These are phyloP conservation scores for Scelioninae gen. 1 DNA, from an alignment of 2,888 invertebrate species.

Conservation along the genomic window DNA sequence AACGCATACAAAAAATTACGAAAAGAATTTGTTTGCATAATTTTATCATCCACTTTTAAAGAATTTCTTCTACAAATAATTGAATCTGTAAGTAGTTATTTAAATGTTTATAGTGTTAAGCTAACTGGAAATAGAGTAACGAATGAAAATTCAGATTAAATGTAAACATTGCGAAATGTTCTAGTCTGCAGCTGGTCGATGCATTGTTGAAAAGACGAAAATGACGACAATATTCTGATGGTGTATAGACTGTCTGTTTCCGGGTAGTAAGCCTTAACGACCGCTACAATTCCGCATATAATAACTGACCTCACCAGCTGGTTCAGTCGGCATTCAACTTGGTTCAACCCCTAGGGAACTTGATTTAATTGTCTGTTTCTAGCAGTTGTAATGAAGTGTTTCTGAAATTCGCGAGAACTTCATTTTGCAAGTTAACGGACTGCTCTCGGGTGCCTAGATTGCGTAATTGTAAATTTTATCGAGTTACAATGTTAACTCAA, in stretches of 20 bases:
- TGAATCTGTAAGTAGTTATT: neutral
- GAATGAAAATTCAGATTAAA: conserved; percentile 3
- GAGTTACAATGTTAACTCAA: too few relatives aligned
- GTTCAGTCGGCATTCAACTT: conserved; percentile 47
- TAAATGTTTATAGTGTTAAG: neutral
- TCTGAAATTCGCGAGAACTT: conserved; percentile 30
- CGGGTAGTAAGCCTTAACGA: conserved; percentile 34
- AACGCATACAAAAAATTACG: too few relatives aligned
- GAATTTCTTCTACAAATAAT: too few relatives aligned
- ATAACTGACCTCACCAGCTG: conserved; percentile 47
- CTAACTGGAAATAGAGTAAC: conserved; percentile 4
- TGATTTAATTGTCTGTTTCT: conserved; percentile 53
- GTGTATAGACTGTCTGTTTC: conserved; percentile 21
- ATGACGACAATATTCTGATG: conserved; percentile 18
- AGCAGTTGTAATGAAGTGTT: conserved; percentile 41
- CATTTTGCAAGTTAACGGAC: conserved; percentile 32
- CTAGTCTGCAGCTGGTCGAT: conserved; percentile 1
- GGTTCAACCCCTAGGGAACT: conserved; percentile 41
- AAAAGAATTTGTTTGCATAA: too few relatives aligned
- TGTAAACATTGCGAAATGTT: conserved; percentile 8
- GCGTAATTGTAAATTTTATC: conserved; percentile 27
- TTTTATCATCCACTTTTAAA: too few relatives aligned
- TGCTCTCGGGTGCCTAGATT: conserved; percentile 1
- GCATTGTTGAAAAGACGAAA: conserved; percentile 17
- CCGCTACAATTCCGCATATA: conserved; percentile 49